Base-by-base conservation (phyloP, 2,113 vertebrate genomes). In the Pangasianodon gigas region DNA sequence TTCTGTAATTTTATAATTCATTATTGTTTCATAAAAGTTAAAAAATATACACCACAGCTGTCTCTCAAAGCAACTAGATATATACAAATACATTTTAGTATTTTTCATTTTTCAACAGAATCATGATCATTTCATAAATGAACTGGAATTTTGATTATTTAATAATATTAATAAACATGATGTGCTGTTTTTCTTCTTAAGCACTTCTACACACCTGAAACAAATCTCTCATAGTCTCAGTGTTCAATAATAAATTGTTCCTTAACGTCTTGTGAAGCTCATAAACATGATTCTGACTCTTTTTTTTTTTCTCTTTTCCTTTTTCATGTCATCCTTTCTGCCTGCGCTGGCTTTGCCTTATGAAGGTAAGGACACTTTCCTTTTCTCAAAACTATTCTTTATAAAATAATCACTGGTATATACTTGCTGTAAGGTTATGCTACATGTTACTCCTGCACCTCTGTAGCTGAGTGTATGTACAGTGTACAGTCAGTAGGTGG, bases 401-500 rank as follows among this genome's bases (percentile, higher is more conserved):
- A 19, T 11, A 6, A n/a, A n/a, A 80, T 48, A 9, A 48, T 46
- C 21, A 24, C 69, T 6, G 11, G 26, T 71, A 11, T 32, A 7
- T 46, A 46, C 26, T 19, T 21, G 9, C 9, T 44, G 6, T 32
- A 9, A 44, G 24, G 0, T 65, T 65, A 3, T 3, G 10, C 26
- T 1, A 16, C 65, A 32, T n/a, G 13, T 48, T 6, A 6, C 21
- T 51, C 46, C 26, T 26, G 24, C 48, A 3, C 48, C 79, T n/a
- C 13, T 16, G 46, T 2, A n/a, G 11, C 75, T 19, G 26, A 26
- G 54, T 88, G 89, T 86, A 83, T 24, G 79, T 58, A 84, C 41
- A 0, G 37, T 52, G n/a, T 62, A 16, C 46, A 16, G n/a, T 92
- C 95, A 94, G 93, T 91, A 95, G 96, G 94, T 94, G 96, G 95